phyloP scores from a whole-genome alignment of 2,888 invertebrate species.

The Drosophila quinaria region DNA sequence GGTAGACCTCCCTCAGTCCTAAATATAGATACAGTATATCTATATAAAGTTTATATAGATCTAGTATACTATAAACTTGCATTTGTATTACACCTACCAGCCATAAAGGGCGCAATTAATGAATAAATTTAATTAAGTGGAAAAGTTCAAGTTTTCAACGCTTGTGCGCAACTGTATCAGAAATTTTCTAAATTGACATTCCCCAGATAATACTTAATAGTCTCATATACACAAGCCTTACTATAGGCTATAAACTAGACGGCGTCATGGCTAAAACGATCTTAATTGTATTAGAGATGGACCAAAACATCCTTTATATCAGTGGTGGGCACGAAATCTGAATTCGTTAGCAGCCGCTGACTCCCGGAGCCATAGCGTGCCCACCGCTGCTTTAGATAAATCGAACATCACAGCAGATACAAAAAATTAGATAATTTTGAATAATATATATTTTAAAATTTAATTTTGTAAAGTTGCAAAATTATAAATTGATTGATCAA shows the following conservation, averaged over 20 bases:
- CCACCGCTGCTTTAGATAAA: too few relatives aligned
- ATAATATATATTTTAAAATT: too few relatives aligned
- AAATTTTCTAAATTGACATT: conserved; percentile 24
- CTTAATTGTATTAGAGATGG: background rate
- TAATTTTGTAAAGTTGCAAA: too few relatives aligned
- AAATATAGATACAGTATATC: background rate
- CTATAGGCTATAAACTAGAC: background rate
- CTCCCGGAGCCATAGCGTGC: too few relatives aligned
- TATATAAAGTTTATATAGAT: background rate
- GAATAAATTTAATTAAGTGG: conserved; percentile 65
- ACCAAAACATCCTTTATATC: background rate
- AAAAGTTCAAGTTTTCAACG: conserved; percentile 60
- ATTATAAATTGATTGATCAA: too few relatives aligned
- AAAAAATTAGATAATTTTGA: too few relatives aligned
- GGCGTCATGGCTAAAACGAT: background rate
- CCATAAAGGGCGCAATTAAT: conserved; percentile 48
- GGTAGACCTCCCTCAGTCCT: conserved; percentile 10
- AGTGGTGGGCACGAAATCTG: too few relatives aligned
- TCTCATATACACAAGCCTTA: conserved; percentile 2
- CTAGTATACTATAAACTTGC: background rate
- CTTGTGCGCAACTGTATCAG: conserved; percentile 19
- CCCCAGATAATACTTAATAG: conserved; percentile 6
- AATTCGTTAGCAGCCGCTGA: too few relatives aligned
- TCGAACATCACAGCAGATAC: too few relatives aligned
- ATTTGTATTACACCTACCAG: conserved; percentile 14